phyloP scores from a whole-genome alignment of 1,140 invertebrate genomes.

The Conus betulinus region DNA sequence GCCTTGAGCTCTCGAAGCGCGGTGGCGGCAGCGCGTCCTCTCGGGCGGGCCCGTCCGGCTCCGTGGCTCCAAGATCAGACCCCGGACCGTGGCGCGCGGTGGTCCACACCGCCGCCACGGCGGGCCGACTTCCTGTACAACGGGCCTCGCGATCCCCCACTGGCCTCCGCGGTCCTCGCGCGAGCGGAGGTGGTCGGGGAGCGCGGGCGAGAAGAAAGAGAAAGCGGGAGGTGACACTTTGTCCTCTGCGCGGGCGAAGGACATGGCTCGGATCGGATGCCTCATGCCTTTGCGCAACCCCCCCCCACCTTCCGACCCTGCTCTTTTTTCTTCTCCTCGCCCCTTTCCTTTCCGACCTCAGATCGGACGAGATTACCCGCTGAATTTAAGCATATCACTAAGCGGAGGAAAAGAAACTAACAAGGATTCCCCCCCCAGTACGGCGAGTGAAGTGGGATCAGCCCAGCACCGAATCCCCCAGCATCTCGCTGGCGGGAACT shows the following conservation, averaged over 20 bases:
- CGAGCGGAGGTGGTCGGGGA: too few relatives aligned
- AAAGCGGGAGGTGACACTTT: too few relatives aligned
- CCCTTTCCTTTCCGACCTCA: conserved; percentile 79
- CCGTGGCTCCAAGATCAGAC: neutral
- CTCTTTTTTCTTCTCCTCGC: too few relatives aligned
- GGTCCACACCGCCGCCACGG: too few relatives aligned
- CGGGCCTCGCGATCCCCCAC: neutral
- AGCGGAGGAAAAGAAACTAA: conserved; percentile 94
- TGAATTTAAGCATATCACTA: conserved; percentile 92
- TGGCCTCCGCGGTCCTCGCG: too few relatives aligned
- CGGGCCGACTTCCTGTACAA: neutral
- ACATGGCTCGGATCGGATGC: too few relatives aligned
- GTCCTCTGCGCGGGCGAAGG: too few relatives aligned
- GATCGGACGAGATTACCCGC: conserved; percentile 85
- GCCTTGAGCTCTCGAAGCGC: neutral
- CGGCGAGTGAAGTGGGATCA: conserved; percentile 87
- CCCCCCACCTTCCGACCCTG: too few relatives aligned
- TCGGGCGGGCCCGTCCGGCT: neutral
- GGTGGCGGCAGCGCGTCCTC: too few relatives aligned
- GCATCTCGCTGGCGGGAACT: conserved; percentile 78
- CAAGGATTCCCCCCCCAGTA: conserved; percentile 91
- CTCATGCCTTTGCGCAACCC: too few relatives aligned
- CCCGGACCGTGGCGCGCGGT: neutral
- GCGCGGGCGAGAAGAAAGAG: too few relatives aligned
- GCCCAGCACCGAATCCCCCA: conserved; percentile 82